A percentile compares a stretch with the other conserved stretches of the same genome.
These are phyloP conservation scores for Smittia sp. DNA, from an alignment of 2,888 invertebrate species.

Conservation along the genomic window DNA sequence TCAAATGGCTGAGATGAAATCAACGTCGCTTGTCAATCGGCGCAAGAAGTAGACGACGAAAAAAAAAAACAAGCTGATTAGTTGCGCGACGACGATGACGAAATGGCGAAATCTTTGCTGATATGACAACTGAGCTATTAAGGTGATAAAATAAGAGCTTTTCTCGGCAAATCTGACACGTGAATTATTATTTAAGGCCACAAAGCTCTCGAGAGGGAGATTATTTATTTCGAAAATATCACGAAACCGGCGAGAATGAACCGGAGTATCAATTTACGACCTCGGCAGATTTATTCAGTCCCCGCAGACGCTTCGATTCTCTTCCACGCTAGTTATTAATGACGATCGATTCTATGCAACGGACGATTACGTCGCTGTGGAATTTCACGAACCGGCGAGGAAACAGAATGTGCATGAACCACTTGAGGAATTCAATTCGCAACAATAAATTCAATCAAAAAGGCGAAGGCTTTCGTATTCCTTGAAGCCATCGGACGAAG, in stretches of 20 bases:
- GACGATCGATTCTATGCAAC: background rate
- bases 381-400: background rate
- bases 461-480: background rate
- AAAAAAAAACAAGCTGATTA: background rate
- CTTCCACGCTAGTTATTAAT: too few relatives aligned
- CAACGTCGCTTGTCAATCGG: too few relatives aligned
- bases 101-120: background rate
- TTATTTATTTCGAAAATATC: slow-evolving; percentile 23
- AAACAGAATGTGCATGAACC: background rate
- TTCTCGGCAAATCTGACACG: slow-evolving; percentile 38
- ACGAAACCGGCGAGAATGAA: background rate
- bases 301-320: too few relatives aligned
- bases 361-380: background rate
- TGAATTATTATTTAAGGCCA: slow-evolving; percentile 36
- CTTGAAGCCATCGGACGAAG: background rate
- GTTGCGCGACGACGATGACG: slow-evolving; percentile 12
- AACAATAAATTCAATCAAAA: slow-evolving; percentile 18
- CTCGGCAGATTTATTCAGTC: background rate
- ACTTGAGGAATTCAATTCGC: slow-evolving; percentile 21
- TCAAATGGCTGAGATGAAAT: too few relatives aligned
- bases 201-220: background rate
- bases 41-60: background rate
- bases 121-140: background rate
- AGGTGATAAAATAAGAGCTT: slow-evolving; percentile 40
- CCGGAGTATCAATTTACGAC: slow-evolving; percentile 21